phyloP scores from a whole-genome alignment of 92 coral and sea anemone species.

The Metridium senile region DNA sequence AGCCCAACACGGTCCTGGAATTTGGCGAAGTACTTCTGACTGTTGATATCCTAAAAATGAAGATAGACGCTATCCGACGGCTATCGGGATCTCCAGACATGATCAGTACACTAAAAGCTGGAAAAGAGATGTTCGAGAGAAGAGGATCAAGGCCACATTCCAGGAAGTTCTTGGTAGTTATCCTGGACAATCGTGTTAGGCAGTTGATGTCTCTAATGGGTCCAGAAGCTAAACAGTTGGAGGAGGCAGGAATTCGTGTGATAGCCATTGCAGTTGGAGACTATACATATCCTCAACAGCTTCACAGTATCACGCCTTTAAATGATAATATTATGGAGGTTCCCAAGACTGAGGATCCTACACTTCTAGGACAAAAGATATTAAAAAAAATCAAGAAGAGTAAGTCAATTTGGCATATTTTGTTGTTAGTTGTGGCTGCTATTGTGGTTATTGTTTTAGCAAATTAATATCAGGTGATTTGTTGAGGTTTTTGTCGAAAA shows the following conservation, averaged over 20 bases:
- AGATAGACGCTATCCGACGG: constrained; percentile 25
- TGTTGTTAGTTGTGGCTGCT: constrained; percentile 8
- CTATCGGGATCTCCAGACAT: constrained; percentile 26
- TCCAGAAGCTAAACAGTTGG: constrained; percentile 33
- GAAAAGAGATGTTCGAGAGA: constrained; percentile 61
- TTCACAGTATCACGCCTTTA: constrained; percentile 37
- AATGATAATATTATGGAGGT: constrained; percentile 64
- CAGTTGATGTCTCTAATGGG: constrained; percentile 20
- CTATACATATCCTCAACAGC: constrained; percentile 20
- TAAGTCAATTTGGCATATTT: neutral
- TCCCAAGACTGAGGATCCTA: constrained; percentile 59
- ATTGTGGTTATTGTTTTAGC: too few species aligned
- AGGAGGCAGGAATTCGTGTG: constrained; percentile 53
- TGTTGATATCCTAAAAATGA: constrained; percentile 27
- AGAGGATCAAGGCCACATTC: constrained; percentile 63
- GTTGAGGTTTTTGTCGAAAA: too few species aligned
- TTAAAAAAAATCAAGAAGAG: constrained; percentile 69
- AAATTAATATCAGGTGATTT: too few species aligned
- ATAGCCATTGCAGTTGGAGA: constrained; percentile 63
- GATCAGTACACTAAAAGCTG: constrained; percentile 25
- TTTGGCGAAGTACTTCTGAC: constrained; percentile 66
- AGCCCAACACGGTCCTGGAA: constrained; percentile 54
- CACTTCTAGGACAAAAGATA: constrained; percentile 63
- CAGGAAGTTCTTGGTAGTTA: constrained; percentile 67
- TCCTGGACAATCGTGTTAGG: constrained; percentile 49